Evolutionary conservation across 1,140 invertebrate species (phyloP).

Genomic region (Pseudachorutes palmiensis): DNA sequence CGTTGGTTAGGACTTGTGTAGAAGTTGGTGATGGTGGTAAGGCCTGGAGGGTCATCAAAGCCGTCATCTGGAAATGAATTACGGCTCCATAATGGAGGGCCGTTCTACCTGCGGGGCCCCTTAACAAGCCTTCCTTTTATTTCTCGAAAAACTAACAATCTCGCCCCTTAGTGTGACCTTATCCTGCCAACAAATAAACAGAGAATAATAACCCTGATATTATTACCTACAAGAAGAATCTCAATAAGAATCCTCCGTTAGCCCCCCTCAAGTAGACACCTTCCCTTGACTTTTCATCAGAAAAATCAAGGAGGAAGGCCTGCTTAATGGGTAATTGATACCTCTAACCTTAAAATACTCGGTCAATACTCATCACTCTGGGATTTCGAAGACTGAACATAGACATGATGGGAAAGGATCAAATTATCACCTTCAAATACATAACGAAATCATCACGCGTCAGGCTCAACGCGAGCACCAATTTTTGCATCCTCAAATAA

Average conservation of each 20-base stretch:
- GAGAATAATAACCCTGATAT: background rate
- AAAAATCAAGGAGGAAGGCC: conserved; percentile 6
- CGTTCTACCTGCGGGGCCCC: conserved; percentile 31
- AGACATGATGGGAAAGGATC: background rate
- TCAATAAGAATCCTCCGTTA: conserved; percentile 7
- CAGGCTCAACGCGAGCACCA: background rate
- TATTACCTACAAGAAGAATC: background rate
- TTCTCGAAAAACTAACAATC: conserved; percentile 39
- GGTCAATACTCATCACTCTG: no score
- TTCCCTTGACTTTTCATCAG: conserved; percentile 13
- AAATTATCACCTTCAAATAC: conserved; percentile 2
- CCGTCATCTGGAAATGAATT: conserved; percentile 39
- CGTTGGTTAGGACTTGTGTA: conserved; percentile 17
- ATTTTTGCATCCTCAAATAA: background rate
- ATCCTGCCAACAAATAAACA: conserved; percentile 16
- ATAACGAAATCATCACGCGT: conserved; percentile 4
- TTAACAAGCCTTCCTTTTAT: conserved; percentile 33
- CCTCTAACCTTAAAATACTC: conserved; percentile 10
- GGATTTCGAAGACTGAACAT: background rate
- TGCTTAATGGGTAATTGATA: conserved; percentile 18
- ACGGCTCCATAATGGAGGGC: conserved; percentile 39
- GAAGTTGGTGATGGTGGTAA: no score
- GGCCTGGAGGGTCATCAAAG: conserved; percentile 26
- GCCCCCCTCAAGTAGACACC: conserved; percentile 12
- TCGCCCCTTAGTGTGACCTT: conserved; percentile 36